Evolutionary conservation across 1,140 invertebrate species (phyloP).

Genomic region (Drosophila miranda): DNA sequence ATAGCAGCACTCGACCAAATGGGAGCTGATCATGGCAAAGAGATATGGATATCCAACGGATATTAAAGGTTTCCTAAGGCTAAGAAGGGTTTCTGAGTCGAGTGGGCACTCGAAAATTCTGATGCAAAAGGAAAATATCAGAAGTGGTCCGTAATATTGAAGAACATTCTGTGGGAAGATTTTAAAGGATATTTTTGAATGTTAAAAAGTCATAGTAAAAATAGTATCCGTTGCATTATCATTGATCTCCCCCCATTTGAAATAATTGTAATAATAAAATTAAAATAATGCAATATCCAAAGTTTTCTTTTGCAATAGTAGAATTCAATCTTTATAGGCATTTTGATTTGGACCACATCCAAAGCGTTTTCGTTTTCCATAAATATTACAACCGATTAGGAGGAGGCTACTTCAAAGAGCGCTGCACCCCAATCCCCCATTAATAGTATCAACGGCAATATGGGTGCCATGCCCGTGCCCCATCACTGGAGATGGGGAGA

Average conservation of each 20-base stretch:
- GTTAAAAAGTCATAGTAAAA: not conserved
- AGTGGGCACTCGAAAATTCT: conserved; percentile 8
- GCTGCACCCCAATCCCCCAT: conserved; percentile 30
- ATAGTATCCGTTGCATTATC: no score
- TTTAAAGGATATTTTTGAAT: not conserved
- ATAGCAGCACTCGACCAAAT: conserved; percentile 46
- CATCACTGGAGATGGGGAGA: conserved; percentile 9
- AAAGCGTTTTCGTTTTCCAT: conserved; percentile 44
- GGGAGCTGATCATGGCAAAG: conserved; percentile 20
- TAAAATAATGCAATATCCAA: no score
- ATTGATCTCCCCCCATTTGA: not conserved
- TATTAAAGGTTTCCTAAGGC: conserved; percentile 22
- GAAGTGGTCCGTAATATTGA: not conserved
- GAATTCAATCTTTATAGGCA: conserved; percentile 22
- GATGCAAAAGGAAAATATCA: conserved; percentile 9
- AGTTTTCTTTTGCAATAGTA: conserved; percentile 12
- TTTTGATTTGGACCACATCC: conserved; percentile 52
- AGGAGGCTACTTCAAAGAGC: conserved; percentile 51
- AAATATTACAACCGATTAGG: conserved; percentile 45
- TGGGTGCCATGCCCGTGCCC: conserved; percentile 50
- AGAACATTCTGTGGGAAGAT: not conserved
- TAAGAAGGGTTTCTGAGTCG: conserved; percentile 3
- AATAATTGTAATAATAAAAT: not conserved
- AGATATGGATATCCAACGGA: conserved; percentile 18
- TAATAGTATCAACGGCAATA: conserved; percentile 57